Percentiles rank a stretch among this genome's conserved stretches.
Conservation (phyloP, 2,888 invertebrate species). For the Ormia ochracea region DNA sequence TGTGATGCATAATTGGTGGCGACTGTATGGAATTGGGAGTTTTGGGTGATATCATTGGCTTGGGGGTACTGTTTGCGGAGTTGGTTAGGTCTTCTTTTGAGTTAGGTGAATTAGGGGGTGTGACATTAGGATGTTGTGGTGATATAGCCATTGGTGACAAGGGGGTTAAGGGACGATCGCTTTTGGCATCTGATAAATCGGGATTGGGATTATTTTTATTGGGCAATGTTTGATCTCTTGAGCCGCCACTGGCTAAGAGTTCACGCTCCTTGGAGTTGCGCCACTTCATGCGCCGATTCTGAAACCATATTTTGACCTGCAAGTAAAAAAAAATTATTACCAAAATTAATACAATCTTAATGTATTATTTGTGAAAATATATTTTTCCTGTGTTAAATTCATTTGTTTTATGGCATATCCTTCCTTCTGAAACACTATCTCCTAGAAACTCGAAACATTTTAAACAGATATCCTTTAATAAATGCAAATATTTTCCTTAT, state of each 20-base stretch:
- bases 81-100: slow-evolving; percentile 56
- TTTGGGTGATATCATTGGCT: slow-evolving; percentile 46
- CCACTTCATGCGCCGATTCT: slow-evolving; percentile 99
- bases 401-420: neutral
- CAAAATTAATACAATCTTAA: neutral
- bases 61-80: slow-evolving; percentile 46
- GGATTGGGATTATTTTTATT: slow-evolving; percentile 98
- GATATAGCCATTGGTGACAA: slow-evolving; percentile 72
- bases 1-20: slow-evolving; percentile 67
- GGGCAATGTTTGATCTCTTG: slow-evolving; percentile 95
- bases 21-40: slow-evolving; percentile 53
- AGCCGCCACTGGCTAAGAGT: slow-evolving; percentile 93
- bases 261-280: slow-evolving; percentile 98
- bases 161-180: slow-evolving; percentile 84
- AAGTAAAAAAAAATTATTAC: slow-evolving; percentile 62
- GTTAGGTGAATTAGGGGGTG: slow-evolving; percentile 63
- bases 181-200: slow-evolving; percentile 92
- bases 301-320: slow-evolving; percentile 87
- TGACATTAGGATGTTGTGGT: slow-evolving; percentile 67
- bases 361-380: neutral
- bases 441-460: slow-evolving; percentile 33
- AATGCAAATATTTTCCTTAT: slow-evolving; percentile 16
- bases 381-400: neutral
- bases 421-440: neutral
- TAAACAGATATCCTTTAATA: slow-evolving; percentile 41